Conservation (phyloP, 2,888 invertebrate species). For the Cephus pygmeus region DNA sequence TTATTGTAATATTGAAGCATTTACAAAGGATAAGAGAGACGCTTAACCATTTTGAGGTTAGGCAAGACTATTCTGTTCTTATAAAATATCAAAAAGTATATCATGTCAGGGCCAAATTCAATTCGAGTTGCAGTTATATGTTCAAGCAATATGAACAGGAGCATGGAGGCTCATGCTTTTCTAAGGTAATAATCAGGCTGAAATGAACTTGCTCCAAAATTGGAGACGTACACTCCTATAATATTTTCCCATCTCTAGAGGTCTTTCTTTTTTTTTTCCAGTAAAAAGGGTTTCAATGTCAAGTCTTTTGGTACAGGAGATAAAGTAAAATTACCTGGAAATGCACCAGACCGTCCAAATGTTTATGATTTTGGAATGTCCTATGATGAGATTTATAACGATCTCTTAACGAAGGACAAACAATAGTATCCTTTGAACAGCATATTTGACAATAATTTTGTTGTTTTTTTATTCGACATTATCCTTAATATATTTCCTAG, state of each 20-base stretch:
- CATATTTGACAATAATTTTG: neutral
- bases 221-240: neutral
- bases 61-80: no score
- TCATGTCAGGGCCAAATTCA: constrained; percentile 58
- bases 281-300: constrained; percentile 96
- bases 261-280: constrained; percentile 56
- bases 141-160: constrained; percentile 99
- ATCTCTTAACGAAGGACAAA: constrained; percentile 90
- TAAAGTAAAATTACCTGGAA: constrained; percentile 96
- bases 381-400: constrained; percentile 96
- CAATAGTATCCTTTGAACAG: constrained; percentile 76
- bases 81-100: constrained; percentile 4
- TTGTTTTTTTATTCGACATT: constrained; percentile 22
- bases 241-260: neutral
- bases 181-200: constrained; percentile 70
- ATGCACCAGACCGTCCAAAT: constrained; percentile 93
- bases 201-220: constrained; percentile 1
- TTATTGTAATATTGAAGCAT: no score
- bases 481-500: constrained; percentile 63
- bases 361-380: constrained; percentile 96
- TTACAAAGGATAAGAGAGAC: no score
- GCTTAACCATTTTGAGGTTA: no score
- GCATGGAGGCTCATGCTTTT: constrained; percentile 99
- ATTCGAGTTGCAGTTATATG: constrained; percentile 94
- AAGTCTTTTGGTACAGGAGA: constrained; percentile 94